Percentiles rank a stretch among this genome's conserved stretches.
phyloP scores from a whole-genome alignment of 1,140 invertebrate genomes.

The Drosophila sulfurigaster region DNA sequence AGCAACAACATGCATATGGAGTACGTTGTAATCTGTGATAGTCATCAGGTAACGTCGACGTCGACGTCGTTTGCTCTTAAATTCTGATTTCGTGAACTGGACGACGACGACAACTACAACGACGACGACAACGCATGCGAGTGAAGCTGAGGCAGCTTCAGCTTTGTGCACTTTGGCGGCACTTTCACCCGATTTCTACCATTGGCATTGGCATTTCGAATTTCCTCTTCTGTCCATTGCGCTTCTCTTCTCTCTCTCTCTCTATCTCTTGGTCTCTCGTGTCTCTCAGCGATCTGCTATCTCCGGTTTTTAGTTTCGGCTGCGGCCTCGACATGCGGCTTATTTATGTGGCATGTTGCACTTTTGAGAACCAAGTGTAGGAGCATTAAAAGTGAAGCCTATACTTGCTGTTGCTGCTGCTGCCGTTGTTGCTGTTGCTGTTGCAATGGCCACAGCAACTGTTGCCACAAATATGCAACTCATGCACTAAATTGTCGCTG shows the following conservation, averaged over 20 bases:
- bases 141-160: constrained; percentile 39
- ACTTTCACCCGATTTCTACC: constrained; percentile 82
- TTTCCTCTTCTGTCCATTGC: constrained; percentile 55
- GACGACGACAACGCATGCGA: constrained; percentile 65
- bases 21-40: constrained; percentile 74
- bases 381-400: constrained; percentile 53
- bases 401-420: background rate
- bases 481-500: constrained; percentile 82
- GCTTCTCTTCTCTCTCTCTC: too few relatives aligned
- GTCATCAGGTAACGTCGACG: constrained; percentile 56
- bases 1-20: constrained; percentile 56
- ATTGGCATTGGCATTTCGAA: constrained; percentile 73
- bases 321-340: constrained; percentile 41
- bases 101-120: constrained; percentile 33
- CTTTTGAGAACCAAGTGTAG: constrained; percentile 71
- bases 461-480: constrained; percentile 68
- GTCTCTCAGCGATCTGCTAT: constrained; percentile 32
- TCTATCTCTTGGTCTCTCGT: background rate
- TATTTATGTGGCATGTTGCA: constrained; percentile 82
- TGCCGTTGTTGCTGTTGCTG: too few relatives aligned
- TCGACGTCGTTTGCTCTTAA: constrained; percentile 66
- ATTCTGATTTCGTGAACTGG: constrained; percentile 76
- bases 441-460: constrained; percentile 35
- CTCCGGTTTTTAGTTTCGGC: constrained; percentile 35
- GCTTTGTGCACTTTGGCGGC: constrained; percentile 69